These are phyloP conservation scores for Bombus balteatus DNA, from an alignment of 1,140 invertebrate genomes.

Conservation along the genomic window DNA sequence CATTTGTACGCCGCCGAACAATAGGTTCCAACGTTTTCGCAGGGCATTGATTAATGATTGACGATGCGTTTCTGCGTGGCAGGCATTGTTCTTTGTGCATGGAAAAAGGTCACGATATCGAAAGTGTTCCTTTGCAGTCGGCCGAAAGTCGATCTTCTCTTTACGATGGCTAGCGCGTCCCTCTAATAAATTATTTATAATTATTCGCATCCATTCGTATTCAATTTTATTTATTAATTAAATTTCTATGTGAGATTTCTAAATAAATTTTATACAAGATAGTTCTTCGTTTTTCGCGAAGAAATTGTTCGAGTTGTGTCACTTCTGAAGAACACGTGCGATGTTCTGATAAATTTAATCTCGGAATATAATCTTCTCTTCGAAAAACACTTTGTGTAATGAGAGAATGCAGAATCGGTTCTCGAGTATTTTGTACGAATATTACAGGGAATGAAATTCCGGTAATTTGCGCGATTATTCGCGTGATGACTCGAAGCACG, in stretches of 20 bases:
- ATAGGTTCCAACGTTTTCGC: constrained; percentile 53
- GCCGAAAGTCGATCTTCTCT: constrained; percentile 6
- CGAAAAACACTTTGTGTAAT: background rate
- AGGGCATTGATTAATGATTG: constrained; percentile 63
- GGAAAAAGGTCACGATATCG: constrained; percentile 40
- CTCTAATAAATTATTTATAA: background rate
- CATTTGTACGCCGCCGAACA: constrained; percentile 49
- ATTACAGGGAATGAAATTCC: constrained; percentile 5
- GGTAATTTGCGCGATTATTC: constrained; percentile 39
- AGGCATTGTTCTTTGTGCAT: constrained; percentile 52
- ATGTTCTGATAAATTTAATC: background rate
- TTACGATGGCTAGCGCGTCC: background rate
- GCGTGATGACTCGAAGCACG: constrained; percentile 34
- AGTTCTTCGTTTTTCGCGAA: background rate
- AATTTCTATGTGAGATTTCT: background rate
- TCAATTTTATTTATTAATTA: background rate
- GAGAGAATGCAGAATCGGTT: background rate
- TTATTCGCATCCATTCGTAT: background rate
- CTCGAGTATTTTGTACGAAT: background rate
- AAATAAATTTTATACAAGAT: background rate
- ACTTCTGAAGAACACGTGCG: background rate
- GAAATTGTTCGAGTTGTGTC: background rate
- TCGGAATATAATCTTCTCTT: background rate
- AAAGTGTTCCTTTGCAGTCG: constrained; percentile 47
- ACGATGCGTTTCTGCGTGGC: constrained; percentile 41